phyloP scores from a whole-genome alignment of 2,113 vertebrate species.

The Todiramphus saurophagus region DNA sequence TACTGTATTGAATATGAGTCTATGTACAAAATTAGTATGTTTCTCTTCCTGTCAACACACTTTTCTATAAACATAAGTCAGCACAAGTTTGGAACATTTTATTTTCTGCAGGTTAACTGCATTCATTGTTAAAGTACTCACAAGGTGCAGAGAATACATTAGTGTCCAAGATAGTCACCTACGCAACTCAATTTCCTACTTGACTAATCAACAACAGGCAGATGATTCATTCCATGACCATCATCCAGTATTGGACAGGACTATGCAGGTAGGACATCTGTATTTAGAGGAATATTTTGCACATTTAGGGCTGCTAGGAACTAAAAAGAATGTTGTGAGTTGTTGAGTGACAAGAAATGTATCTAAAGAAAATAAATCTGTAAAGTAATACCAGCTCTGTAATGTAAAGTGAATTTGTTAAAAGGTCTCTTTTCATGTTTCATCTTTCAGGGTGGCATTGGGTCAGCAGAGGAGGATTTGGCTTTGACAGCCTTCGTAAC shows the following conservation, averaged over 20 bases:
- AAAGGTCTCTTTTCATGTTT: neutral
- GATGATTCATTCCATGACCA: conserved; percentile 74
- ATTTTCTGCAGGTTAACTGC: conserved; percentile 77
- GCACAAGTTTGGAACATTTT: neutral
- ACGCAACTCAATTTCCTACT: conserved; percentile 51
- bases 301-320: neutral
- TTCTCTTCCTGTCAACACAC: neutral
- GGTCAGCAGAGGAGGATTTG: conserved; percentile 46
- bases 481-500: conserved; percentile 73
- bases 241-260: conserved; percentile 69
- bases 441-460: conserved; percentile 66
- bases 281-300: neutral
- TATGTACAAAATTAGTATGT: neutral
- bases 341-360: neutral
- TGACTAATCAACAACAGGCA: conserved; percentile 56
- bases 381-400: neutral
- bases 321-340: neutral
- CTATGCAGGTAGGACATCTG: conserved; percentile 66
- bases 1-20: neutral
- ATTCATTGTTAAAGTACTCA: conserved; percentile 80
- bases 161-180: conserved; percentile 53
- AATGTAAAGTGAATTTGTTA: neutral
- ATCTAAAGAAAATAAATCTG: neutral
- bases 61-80: neutral
- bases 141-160: conserved; percentile 40